phyloP scores from a whole-genome alignment of 2,797 vertebrate species.

The Sparus aurata region DNA sequence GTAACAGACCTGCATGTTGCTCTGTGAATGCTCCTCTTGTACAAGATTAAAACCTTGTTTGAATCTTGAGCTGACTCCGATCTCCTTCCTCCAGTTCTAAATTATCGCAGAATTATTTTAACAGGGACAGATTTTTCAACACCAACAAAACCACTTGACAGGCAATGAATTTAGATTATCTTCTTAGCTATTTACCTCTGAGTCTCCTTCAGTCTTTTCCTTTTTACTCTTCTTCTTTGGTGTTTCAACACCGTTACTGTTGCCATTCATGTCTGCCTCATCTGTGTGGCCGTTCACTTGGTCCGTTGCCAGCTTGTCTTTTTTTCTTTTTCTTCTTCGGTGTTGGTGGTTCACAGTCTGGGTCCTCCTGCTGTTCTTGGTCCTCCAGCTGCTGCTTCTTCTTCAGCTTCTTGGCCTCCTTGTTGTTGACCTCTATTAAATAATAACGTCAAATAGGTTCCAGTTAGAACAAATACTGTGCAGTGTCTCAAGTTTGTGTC shows the following conservation, averaged over 20 bases:
- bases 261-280: conserved; percentile 60
- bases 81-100: too few relatives aligned
- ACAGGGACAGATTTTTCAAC: too few relatives aligned
- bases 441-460: not conserved
- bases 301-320: conserved; percentile 68
- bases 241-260: conserved; percentile 47
- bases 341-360: conserved; percentile 81
- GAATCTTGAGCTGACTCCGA: too few relatives aligned
- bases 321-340: conserved; percentile 88
- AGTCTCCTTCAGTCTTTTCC: conserved; percentile 59
- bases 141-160: not conserved
- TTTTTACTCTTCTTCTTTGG: conserved; percentile 56
- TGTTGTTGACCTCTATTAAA: conserved; percentile 65
- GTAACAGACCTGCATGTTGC: too few relatives aligned
- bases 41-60: too few relatives aligned
- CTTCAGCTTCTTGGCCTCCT: conserved; percentile 80
- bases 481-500: not conserved
- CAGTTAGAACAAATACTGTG: not conserved
- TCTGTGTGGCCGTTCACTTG: conserved; percentile 53
- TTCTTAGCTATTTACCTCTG: conserved; percentile 66
- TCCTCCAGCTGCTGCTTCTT: conserved; percentile 61
- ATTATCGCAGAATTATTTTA: too few relatives aligned
- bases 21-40: too few relatives aligned
- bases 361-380: conserved; percentile 58
- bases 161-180: not conserved